Evolutionary conservation across 1,140 invertebrate species (phyloP).

Genomic region (Cephus cinctus): DNA sequence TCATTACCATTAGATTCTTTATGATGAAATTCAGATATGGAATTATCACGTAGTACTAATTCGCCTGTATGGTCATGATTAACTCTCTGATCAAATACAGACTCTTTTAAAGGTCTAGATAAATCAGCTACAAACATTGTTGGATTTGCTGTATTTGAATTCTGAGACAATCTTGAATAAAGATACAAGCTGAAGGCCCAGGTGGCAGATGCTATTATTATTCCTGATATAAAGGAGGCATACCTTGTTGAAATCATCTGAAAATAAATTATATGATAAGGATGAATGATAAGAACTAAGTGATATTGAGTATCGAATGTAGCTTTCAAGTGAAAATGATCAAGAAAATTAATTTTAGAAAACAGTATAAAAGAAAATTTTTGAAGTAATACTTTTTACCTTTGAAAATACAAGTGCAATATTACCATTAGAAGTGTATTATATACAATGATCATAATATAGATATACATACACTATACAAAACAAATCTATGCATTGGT

Average conservation of each 20-base stretch:
- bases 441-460: too few relatives aligned
- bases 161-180: constrained; percentile 55
- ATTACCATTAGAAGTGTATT: too few relatives aligned
- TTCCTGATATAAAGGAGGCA: constrained; percentile 63
- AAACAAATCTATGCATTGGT: too few relatives aligned
- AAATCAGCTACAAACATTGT: constrained; percentile 31
- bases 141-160: constrained; percentile 33
- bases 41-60: constrained; percentile 34
- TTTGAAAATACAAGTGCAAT: too few relatives aligned
- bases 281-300: too few relatives aligned
- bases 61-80: constrained; percentile 30
- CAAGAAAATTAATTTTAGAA: too few relatives aligned
- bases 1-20: constrained; percentile 22
- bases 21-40: constrained; percentile 14
- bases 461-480: too few relatives aligned
- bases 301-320: too few relatives aligned
- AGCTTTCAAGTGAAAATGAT: too few relatives aligned
- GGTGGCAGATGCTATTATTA: constrained; percentile 65
- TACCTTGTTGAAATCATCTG: constrained; percentile 52
- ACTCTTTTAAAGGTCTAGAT: constrained; percentile 29
- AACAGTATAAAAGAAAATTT: too few relatives aligned
- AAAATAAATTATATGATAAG: too few relatives aligned
- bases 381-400: too few relatives aligned
- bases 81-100: constrained; percentile 26
- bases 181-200: constrained; percentile 68